Conservation (phyloP, 2,888 invertebrate species). For the Harpalus rufipes region DNA sequence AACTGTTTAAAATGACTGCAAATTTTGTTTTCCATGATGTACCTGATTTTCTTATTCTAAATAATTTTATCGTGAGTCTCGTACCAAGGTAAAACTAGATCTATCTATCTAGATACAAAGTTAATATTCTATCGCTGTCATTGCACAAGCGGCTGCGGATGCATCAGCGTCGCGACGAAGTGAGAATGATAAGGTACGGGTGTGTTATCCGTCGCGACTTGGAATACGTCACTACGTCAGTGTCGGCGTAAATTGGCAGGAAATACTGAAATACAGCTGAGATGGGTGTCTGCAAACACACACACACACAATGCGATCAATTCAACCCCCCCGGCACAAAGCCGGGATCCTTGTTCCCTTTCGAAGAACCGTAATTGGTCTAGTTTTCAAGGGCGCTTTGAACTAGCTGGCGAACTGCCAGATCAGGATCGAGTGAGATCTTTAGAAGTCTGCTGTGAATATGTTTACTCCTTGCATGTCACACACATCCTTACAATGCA, state of each 20-base stretch:
- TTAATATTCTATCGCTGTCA: constrained; percentile 1
- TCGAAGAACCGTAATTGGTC: constrained; percentile 61
- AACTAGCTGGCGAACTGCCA: constrained; percentile 41
- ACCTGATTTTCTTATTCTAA: too few species aligned
- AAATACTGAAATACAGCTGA: constrained; percentile 38
- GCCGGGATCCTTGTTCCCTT: constrained; percentile 19
- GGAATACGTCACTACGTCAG: constrained; percentile 56
- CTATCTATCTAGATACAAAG: too few species aligned
- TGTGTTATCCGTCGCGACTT: not conserved
- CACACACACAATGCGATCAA: constrained; percentile 59
- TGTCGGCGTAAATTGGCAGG: constrained; percentile 58
- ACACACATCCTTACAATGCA: not conserved
- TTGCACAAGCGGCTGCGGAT: not conserved
- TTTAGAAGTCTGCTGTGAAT: constrained; percentile 15
- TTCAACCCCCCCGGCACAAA: constrained; percentile 52
- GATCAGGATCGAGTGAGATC: constrained; percentile 22
- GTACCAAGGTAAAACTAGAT: too few species aligned
- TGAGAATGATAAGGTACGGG: constrained; percentile 17
- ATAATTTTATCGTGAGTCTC: too few species aligned
- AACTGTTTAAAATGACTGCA: too few species aligned
- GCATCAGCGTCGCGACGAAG: constrained; percentile 10
- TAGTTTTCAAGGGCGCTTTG: constrained; percentile 59
- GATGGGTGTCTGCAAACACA: constrained; percentile 48
- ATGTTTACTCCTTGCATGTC: constrained; percentile 44
- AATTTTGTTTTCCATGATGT: too few species aligned